These are phyloP conservation scores for Saiga tatarica DNA, from an alignment of 2,113 vertebrate species.

Conservation along the genomic window DNA sequence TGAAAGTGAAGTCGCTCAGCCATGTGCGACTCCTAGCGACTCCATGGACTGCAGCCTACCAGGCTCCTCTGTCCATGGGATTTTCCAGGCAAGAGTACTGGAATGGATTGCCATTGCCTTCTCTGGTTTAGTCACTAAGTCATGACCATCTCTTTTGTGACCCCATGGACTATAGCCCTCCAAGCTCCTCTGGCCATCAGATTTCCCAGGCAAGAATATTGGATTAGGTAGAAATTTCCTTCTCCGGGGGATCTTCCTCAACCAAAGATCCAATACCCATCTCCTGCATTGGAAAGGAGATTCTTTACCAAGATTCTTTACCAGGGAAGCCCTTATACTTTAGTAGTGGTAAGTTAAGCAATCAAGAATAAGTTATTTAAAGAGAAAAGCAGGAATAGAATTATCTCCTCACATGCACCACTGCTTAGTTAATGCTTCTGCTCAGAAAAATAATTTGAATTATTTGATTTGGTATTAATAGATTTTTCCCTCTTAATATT, in stretches of 20 bases:
- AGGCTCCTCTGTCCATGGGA: neutral
- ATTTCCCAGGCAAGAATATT: neutral
- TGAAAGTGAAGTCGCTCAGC: neutral
- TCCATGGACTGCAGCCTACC: neutral
- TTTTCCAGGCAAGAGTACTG: neutral
- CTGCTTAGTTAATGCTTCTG: neutral
- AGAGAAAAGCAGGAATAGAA: neutral
- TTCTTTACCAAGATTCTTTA: neutral
- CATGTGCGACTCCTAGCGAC: fast-evolving
- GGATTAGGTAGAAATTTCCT: neutral
- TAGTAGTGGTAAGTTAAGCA: neutral
- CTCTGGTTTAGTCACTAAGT: neutral
- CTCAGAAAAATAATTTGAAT: conserved; percentile 4
- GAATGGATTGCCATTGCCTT: neutral
- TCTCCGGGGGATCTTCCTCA: neutral
- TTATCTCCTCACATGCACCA: neutral
- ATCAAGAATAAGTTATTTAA: neutral
- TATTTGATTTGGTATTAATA: neutral
- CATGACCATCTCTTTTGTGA: neutral
- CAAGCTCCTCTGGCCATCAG: neutral
- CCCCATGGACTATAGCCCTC: neutral
- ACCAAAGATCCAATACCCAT: neutral
- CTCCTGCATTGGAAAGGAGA: neutral
- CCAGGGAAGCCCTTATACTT: neutral
- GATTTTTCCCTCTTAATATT: conserved; percentile 1